Evolutionary conservation across 2,797 vertebrate species (phyloP).

Genomic region (Remorina albescens): DNA sequence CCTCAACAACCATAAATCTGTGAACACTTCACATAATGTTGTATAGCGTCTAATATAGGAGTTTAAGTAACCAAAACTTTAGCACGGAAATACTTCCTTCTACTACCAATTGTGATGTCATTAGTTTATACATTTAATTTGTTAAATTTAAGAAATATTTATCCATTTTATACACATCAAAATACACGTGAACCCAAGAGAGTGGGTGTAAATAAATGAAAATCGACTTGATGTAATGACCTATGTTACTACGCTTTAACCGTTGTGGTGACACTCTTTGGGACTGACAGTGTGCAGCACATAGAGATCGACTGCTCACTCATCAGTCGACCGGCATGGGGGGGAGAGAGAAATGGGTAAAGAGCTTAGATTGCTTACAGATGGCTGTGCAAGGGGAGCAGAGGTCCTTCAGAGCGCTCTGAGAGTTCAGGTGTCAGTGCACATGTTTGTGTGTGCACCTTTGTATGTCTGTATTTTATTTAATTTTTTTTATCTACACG

Average conservation of each 20-base stretch:
- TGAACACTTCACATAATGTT: conserved; percentile 5
- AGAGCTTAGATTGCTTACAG: conserved; percentile 84
- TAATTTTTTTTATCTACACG: conserved; percentile 2
- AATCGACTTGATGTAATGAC: conserved; percentile 6
- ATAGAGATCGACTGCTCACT: conserved; percentile 48
- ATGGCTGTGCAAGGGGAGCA: conserved; percentile 73
- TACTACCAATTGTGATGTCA: neutral
- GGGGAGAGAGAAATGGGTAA: conserved; percentile 69
- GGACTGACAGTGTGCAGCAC: conserved; percentile 1
- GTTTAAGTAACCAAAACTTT: neutral
- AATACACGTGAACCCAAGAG: too few relatives aligned
- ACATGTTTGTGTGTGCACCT: neutral
- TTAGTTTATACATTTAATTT: too few relatives aligned
- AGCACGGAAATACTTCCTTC: neutral
- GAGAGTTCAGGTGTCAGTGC: conserved; percentile 46
- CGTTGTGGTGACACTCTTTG: too few relatives aligned
- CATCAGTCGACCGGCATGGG: conserved; percentile 64
- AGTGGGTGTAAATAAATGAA: too few relatives aligned
- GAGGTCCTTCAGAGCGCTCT: conserved; percentile 48
- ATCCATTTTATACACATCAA: too few relatives aligned
- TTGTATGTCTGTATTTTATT: conserved; percentile 4
- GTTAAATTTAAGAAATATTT: too few relatives aligned
- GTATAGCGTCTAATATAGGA: neutral
- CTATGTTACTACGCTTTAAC: conserved; percentile 28
- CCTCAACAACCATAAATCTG: conserved; percentile 15